phyloP scores from a whole-genome alignment of 2,113 vertebrate genomes.

The Semicossyphus pulcher region DNA sequence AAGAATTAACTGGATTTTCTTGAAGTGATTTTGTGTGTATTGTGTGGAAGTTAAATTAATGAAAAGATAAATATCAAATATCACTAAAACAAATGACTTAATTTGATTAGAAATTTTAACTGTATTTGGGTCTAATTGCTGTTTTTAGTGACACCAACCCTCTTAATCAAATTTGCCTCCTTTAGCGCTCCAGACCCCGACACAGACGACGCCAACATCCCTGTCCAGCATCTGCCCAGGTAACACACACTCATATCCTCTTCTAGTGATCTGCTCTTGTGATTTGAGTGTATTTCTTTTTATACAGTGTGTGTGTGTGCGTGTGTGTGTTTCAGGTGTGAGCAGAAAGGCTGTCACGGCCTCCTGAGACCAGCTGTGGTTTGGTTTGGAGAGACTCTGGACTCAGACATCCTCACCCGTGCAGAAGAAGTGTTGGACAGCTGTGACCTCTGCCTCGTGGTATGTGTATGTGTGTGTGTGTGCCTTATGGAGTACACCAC shows the following conservation, averaged over 20 bases:
- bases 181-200: constrained; percentile 90
- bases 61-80: too few species aligned
- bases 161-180: constrained; percentile 27
- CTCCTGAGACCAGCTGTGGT: constrained; percentile 94
- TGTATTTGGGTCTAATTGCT: neutral
- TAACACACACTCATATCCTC: constrained; percentile 50
- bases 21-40: too few species aligned
- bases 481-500: neutral
- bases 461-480: constrained; percentile 52
- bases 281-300: constrained; percentile 14
- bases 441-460: constrained; percentile 96
- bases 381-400: constrained; percentile 96
- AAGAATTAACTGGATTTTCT: too few species aligned
- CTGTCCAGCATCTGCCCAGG: constrained; percentile 91
- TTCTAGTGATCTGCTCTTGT: constrained; percentile 7
- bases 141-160: neutral
- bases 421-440: constrained; percentile 89
- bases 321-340: constrained; percentile 85
- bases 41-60: too few species aligned
- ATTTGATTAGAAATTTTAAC: too few species aligned
- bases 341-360: constrained; percentile 85
- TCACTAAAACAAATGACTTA: too few species aligned
- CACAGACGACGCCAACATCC: constrained; percentile 86
- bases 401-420: constrained; percentile 84
- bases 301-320: constrained; percentile 18